Evolutionary conservation across 2,888 invertebrate species (phyloP).

Genomic region (Oasisia sp.): DNA sequence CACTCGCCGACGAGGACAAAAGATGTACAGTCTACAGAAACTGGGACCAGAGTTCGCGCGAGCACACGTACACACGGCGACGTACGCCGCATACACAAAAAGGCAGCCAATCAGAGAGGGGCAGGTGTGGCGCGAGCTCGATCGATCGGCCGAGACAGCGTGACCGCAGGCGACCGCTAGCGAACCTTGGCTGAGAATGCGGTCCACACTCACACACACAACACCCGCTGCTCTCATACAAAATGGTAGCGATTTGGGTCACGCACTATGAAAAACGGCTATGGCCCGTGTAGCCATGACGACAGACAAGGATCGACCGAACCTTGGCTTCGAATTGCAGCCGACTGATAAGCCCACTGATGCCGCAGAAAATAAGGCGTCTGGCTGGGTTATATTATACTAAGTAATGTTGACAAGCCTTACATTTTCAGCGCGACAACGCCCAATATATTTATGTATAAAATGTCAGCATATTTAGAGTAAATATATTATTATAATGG

Average conservation of each 20-base stretch:
- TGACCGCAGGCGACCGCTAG: not conserved
- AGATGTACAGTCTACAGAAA: not conserved
- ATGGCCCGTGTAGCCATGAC: not conserved
- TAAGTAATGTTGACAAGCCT: too few relatives aligned
- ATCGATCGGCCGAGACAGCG: not conserved
- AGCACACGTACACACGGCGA: not conserved
- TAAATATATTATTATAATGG: too few relatives aligned
- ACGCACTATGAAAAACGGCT: not conserved
- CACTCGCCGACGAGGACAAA: not conserved
- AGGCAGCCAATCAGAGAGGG: not conserved
- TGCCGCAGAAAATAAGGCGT: not conserved
- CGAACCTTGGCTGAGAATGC: conserved; percentile 10
- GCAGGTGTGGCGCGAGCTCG: not conserved
- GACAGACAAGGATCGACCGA: not conserved
- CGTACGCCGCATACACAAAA: not conserved
- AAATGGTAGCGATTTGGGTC: conserved; percentile 10
- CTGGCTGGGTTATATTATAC: too few relatives aligned
- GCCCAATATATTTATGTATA: not conserved
- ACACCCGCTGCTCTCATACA: not conserved
- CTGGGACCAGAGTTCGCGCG: not conserved
- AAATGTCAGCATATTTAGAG: too few relatives aligned
- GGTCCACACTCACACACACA: not conserved
- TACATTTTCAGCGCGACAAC: not conserved
- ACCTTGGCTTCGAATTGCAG: not conserved
- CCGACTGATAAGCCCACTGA: not conserved